Evolutionary conservation across 2,797 vertebrate species (phyloP).

Genomic region (Arnoldichthys spilopterus): DNA sequence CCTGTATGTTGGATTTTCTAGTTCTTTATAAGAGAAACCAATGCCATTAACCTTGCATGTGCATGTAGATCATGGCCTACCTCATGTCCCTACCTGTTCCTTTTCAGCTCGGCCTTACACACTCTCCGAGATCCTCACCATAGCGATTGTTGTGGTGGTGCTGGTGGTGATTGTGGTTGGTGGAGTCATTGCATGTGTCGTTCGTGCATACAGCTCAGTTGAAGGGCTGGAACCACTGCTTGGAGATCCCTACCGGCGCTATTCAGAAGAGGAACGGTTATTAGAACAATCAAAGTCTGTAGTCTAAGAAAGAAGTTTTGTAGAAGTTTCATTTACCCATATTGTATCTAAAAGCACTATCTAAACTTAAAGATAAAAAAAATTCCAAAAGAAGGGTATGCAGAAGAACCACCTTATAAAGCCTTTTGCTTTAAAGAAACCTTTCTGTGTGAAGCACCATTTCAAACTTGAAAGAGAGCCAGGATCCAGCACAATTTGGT

Average conservation of each 20-base stretch:
- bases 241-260: constrained; percentile 84
- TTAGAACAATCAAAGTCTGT: constrained; percentile 81
- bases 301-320: constrained; percentile 66
- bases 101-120: constrained; percentile 79
- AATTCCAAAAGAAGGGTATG: no score
- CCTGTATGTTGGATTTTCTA: no score
- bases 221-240: constrained; percentile 90
- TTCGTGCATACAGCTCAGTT: constrained; percentile 71
- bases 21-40: no score
- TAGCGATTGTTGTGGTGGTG: constrained; percentile 84
- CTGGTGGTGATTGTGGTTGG: constrained; percentile 84
- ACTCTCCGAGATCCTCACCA: constrained; percentile 89
- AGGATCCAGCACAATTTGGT: no score
- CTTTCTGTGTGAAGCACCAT: no score
- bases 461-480: no score
- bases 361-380: not conserved
- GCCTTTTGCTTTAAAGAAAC: no score
- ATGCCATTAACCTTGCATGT: no score
- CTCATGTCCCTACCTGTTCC: not conserved
- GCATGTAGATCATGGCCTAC: no score
- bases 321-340: not conserved
- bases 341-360: not conserved
- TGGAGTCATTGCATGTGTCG: constrained; percentile 75
- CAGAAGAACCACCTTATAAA: no score
- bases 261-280: constrained; percentile 84